phyloP scores from a whole-genome alignment of 35 echinoderm and acorn worm species.

The Apostichopus parvimensis region DNA sequence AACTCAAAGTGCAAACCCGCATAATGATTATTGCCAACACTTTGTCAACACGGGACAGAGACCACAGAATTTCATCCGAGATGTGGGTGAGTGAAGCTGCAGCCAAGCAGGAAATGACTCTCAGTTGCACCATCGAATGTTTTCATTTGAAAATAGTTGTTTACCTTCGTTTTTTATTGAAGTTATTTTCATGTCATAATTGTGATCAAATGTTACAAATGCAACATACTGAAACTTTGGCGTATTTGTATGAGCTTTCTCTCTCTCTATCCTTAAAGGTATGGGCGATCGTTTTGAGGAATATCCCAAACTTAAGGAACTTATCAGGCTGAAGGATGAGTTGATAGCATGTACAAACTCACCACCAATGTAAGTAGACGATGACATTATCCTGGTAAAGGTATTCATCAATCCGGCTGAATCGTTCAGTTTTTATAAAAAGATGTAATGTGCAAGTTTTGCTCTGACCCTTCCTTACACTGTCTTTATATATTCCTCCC shows the following conservation, averaged over 20 bases:
- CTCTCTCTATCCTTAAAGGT: slow-evolving; percentile 41
- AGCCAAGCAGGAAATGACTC: background rate
- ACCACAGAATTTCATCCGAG: slow-evolving; percentile 94
- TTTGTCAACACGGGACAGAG: slow-evolving; percentile 96
- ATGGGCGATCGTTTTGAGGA: slow-evolving; percentile 97
- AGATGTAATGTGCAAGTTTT: no score
- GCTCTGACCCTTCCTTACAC: no score
- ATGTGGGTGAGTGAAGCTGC: slow-evolving; percentile 76
- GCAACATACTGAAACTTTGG: no score
- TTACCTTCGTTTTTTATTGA: no score
- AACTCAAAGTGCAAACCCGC: slow-evolving; percentile 99
- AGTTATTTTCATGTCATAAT: no score
- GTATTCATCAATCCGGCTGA: no score
- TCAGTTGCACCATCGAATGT: no score
- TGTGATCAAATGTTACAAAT: no score
- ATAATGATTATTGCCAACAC: slow-evolving; percentile 98
- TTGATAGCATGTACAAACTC: slow-evolving; percentile 80
- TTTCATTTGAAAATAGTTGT: no score
- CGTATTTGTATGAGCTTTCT: no score
- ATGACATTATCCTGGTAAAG: background rate
- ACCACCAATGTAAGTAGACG: slow-evolving; percentile 91
- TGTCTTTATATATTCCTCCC: no score
- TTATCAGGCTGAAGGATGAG: slow-evolving; percentile 93
- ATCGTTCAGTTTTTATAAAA: no score
- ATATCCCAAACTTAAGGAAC: slow-evolving; percentile 96